These are phyloP conservation scores for Norana najaformis DNA, from an alignment of 2,888 invertebrate species.

Conservation along the genomic window DNA sequence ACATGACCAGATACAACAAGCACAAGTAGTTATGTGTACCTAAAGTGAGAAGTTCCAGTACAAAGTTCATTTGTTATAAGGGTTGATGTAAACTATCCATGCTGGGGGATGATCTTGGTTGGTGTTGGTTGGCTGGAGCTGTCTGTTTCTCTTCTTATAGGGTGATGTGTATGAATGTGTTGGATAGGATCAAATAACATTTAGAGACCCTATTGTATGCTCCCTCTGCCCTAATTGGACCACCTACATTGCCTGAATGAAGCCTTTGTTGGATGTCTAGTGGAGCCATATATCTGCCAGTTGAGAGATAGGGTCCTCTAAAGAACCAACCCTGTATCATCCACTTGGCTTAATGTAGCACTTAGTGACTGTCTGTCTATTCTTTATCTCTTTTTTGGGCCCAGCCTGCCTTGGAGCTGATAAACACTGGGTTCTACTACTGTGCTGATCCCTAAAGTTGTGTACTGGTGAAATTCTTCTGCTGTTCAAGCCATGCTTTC, in stretches of 20 bases:
- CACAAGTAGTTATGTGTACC: neutral
- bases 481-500: neutral
- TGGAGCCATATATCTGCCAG: conserved; percentile 8
- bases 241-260: conserved; percentile 14
- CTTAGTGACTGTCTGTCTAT: conserved; percentile 17
- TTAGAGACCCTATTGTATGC: neutral
- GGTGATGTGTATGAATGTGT: neutral
- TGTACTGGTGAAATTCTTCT: neutral
- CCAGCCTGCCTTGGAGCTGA: neutral
- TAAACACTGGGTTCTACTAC: conserved; percentile 21
- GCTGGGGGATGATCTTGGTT: neutral
- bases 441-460: neutral
- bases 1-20: neutral
- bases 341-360: conserved; percentile 21
- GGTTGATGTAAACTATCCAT: neutral
- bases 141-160: neutral
- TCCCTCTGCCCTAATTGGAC: conserved; percentile 16
- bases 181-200: neutral
- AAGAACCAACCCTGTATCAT: conserved; percentile 16
- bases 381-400: conserved; percentile 10
- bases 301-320: conserved; percentile 23
- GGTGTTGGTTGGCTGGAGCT: neutral
- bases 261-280: conserved; percentile 17
- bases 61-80: conserved; percentile 19
- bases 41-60: conserved; percentile 21